Conservation (phyloP, 35 echinoderm and acorn worm species). For the Holothuria glaberrima region DNA sequence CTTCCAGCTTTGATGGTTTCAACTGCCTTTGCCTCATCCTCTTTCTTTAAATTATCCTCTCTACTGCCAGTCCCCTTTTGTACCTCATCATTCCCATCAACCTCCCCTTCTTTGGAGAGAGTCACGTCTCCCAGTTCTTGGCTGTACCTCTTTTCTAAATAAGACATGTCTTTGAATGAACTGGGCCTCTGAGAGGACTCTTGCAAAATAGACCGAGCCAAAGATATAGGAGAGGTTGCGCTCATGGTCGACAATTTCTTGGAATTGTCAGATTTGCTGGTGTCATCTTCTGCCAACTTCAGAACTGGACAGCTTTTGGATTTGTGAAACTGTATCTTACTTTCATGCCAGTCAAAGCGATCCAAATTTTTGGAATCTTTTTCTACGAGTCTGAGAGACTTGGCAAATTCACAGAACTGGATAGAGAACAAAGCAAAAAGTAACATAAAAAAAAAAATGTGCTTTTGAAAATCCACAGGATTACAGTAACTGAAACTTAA, state of each 20-base stretch:
- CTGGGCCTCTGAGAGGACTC: constrained; percentile 66
- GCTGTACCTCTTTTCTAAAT: constrained; percentile 64
- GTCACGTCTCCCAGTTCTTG: constrained; percentile 14
- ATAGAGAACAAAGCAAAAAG: not conserved
- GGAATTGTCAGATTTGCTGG: not conserved
- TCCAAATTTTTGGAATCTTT: constrained; percentile 27
- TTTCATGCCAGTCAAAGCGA: not conserved
- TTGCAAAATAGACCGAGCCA: constrained; percentile 52
- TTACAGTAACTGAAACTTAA: not conserved
- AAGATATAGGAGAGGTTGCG: constrained; percentile 67
- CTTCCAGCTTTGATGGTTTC: constrained; percentile 24
- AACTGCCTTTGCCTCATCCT: not conserved
- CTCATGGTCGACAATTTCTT: constrained; percentile 43
- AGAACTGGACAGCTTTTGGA: constrained; percentile 68
- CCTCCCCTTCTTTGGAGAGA: not conserved
- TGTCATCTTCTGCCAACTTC: not conserved
- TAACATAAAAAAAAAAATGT: not conserved
- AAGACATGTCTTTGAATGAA: constrained; percentile 80
- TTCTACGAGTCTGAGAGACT: constrained; percentile 23
- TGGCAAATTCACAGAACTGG: constrained; percentile 51
- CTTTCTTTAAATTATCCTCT: not conserved
- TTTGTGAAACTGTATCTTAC: constrained; percentile 38
- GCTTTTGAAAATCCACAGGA: not conserved
- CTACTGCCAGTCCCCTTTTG: not conserved
- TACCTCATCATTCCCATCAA: not conserved